Percentiles rank a stretch among this genome's conserved stretches.
Conservation (phyloP, 1,140 invertebrate species). For the Drosophila sulfurigaster region DNA sequence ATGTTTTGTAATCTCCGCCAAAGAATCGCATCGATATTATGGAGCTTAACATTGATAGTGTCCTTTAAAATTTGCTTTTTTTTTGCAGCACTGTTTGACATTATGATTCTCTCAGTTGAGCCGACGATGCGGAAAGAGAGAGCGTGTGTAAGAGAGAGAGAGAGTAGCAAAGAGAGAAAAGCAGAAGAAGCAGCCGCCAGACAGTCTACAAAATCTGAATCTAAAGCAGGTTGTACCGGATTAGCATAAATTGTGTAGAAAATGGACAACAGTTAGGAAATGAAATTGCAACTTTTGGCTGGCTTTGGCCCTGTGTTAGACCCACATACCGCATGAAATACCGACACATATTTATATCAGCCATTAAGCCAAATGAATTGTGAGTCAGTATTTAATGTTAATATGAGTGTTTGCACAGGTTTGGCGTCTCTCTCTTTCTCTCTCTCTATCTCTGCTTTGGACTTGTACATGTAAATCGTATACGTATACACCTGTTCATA, state of each 20-base stretch:
- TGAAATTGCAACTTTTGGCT: slow-evolving; percentile 30
- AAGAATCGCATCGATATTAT: slow-evolving; percentile 31
- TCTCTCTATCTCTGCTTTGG: not conserved
- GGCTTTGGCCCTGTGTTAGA: not conserved
- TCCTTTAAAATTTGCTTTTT: not conserved
- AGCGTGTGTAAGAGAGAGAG: not conserved
- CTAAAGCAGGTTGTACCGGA: slow-evolving; percentile 38
- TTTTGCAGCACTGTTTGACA: no score
- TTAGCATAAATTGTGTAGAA: slow-evolving; percentile 46
- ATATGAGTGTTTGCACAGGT: slow-evolving; percentile 26
- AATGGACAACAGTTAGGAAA: slow-evolving; percentile 27
- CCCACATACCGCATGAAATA: not conserved
- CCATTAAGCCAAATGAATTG: slow-evolving; percentile 12
- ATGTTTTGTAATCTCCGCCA: slow-evolving; percentile 1
- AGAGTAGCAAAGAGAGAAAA: slow-evolving; percentile 5
- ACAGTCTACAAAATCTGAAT: slow-evolving; percentile 52
- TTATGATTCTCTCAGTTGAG: not conserved
- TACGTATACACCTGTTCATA: not conserved
- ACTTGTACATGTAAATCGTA: slow-evolving; percentile 8
- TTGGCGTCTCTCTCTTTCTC: not conserved
- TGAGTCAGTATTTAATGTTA: slow-evolving; percentile 32
- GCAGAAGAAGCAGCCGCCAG: slow-evolving; percentile 50
- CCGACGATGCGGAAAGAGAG: slow-evolving; percentile 2
- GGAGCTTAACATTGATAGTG: slow-evolving; percentile 5
- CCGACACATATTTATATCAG: not conserved